phyloP scores from a whole-genome alignment of 2,797 vertebrate species.

The Schizopygopsis pylzovi region DNA sequence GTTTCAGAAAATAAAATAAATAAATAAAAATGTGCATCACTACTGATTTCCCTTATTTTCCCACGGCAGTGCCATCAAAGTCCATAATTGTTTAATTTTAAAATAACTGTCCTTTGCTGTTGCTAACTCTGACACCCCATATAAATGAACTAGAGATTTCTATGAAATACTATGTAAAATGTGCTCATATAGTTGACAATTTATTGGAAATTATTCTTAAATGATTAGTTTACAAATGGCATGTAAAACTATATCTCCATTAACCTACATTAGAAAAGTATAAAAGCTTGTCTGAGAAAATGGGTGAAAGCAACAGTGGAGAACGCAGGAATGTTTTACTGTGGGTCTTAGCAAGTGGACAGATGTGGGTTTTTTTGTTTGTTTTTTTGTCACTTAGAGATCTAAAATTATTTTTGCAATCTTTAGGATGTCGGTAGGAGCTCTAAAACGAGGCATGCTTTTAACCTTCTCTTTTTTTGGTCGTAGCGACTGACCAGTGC shows the following conservation, averaged over 20 bases:
- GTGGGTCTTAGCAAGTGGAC: background rate
- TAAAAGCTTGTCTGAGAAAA: background rate
- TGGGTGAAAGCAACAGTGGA: background rate
- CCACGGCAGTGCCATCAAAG: background rate
- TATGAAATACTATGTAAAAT: background rate
- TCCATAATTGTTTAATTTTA: background rate
- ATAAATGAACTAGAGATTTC: background rate
- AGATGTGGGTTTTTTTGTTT: background rate
- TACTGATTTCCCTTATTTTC: background rate
- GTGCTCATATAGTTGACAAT: background rate
- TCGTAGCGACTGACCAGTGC: slow-evolving; percentile 60
- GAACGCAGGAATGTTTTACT: background rate
- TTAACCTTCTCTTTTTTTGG: slow-evolving; percentile 59
- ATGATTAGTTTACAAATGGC: background rate
- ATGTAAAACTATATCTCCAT: background rate
- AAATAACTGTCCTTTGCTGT: too few relatives aligned
- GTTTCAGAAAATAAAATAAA: background rate
- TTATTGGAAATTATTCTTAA: background rate
- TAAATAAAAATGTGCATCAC: background rate
- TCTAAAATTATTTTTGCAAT: background rate
- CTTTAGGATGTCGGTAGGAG: slow-evolving; percentile 61
- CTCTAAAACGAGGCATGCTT: slow-evolving; percentile 63
- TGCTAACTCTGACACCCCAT: background rate
- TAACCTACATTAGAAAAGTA: background rate
- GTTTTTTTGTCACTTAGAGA: background rate